Conservation (phyloP, 1,140 invertebrate genomes). For the Neuroterus valhalla region DNA sequence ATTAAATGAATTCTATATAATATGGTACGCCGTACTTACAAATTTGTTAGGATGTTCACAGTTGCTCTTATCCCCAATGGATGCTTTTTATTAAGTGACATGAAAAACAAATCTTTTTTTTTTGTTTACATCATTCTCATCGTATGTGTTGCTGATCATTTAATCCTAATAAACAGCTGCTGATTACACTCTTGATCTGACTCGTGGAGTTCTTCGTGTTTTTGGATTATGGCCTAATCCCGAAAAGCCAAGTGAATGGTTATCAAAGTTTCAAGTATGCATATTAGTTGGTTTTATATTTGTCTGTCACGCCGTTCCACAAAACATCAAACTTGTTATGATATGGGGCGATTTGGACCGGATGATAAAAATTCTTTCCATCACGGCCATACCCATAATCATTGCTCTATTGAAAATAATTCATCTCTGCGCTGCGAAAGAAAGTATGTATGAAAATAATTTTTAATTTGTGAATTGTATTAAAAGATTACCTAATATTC, state of each 20-base stretch:
- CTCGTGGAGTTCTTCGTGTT: not conserved
- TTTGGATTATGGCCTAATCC: conserved; percentile 25
- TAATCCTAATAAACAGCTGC: not conserved
- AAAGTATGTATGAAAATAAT: conserved; percentile 29
- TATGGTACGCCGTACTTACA: too few relatives aligned
- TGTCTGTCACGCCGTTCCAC: conserved; percentile 26
- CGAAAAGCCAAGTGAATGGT: not conserved
- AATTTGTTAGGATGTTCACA: too few relatives aligned
- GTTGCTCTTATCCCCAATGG: too few relatives aligned
- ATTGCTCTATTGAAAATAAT: conserved; percentile 39
- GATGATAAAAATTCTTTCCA: conserved; percentile 44
- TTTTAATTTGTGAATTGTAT: not conserved
- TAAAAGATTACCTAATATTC: not conserved
- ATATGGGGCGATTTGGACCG: conserved; percentile 37
- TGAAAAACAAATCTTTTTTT: too few relatives aligned
- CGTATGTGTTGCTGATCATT: too few relatives aligned
- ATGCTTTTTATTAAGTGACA: too few relatives aligned
- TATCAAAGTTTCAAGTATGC: not conserved
- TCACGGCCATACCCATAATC: conserved; percentile 37
- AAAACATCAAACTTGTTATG: conserved; percentile 34
- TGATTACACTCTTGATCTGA: not conserved
- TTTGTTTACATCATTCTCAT: too few relatives aligned
- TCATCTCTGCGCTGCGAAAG: conserved; percentile 40
- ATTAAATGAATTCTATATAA: too few relatives aligned
- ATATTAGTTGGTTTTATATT: not conserved